These are phyloP conservation scores for Dexiosoma caninum DNA, from an alignment of 2,888 invertebrate genomes.

Conservation along the genomic window DNA sequence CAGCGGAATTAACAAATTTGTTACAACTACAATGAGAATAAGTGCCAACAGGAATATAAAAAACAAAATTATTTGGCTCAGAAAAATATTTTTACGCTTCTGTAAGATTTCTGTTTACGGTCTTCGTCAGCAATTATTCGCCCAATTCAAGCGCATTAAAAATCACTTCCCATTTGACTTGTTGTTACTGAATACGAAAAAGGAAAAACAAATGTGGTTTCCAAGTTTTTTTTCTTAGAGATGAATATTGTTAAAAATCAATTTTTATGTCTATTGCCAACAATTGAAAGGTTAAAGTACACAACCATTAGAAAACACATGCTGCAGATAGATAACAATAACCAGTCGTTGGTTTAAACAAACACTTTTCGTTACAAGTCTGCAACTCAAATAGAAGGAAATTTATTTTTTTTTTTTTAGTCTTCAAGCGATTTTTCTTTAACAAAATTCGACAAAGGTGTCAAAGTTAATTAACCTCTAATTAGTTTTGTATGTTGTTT, in stretches of 20 bases:
- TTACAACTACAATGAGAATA: too few relatives aligned
- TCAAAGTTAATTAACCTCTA: constrained; percentile 62
- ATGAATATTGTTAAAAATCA: constrained; percentile 1
- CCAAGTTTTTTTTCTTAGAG: not conserved
- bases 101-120: too few relatives aligned
- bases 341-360: not conserved
- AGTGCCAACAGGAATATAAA: too few relatives aligned
- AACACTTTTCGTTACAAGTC: not conserved
- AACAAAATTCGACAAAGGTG: constrained; percentile 54
- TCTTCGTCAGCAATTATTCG: too few relatives aligned
- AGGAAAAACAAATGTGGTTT: not conserved
- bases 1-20: too few relatives aligned
- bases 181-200: not conserved
- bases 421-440: not conserved
- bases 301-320: constrained; percentile 4
- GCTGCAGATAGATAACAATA: not conserved
- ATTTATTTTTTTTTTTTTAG: too few relatives aligned
- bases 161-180: too few relatives aligned
- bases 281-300: constrained; percentile 39
- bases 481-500: constrained; percentile 49
- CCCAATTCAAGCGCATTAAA: too few relatives aligned
- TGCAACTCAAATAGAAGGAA: not conserved
- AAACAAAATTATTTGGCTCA: too few relatives aligned
- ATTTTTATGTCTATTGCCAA: constrained; percentile 15
- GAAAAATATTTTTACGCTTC: too few relatives aligned